phyloP scores from a whole-genome alignment of 2,113 vertebrate genomes.

The Misgurnus mizolepis region DNA sequence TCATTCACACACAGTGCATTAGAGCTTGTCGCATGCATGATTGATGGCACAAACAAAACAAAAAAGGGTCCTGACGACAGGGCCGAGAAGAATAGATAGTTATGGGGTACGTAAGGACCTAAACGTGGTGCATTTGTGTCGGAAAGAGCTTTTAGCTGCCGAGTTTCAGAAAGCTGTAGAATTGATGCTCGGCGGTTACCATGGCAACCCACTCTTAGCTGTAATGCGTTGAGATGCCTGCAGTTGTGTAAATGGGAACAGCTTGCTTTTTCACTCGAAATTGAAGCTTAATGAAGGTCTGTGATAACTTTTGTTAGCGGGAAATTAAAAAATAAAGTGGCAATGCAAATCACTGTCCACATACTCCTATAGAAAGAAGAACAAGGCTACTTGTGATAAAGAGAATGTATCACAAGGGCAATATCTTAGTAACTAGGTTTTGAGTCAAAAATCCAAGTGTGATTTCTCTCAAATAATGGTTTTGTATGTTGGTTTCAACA shows the following conservation, averaged over 20 bases:
- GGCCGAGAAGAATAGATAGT: conserved; percentile 25
- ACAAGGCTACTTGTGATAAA: too few relatives aligned
- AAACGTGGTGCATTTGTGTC: conserved; percentile 24
- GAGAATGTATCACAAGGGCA: too few relatives aligned
- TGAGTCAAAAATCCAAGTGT: too few relatives aligned
- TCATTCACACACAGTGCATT: conserved; percentile 1
- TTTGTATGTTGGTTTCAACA: too few relatives aligned
- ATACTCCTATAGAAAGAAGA: too few relatives aligned
- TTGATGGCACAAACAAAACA: conserved; percentile 13
- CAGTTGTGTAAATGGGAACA: conserved; percentile 20
- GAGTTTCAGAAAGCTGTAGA: conserved; percentile 18
- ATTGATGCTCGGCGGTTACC: conserved; percentile 49
- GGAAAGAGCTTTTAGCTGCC: conserved; percentile 36
- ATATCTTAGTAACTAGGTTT: too few relatives aligned
- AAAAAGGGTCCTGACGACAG: background rate
- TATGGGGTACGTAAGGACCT: conserved; percentile 13
- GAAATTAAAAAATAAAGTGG: too few relatives aligned
- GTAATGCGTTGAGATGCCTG: conserved; percentile 43
- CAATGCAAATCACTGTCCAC: too few relatives aligned
- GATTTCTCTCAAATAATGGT: too few relatives aligned
- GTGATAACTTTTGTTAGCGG: background rate
- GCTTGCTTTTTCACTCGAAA: conserved; percentile 5
- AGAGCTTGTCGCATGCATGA: background rate
- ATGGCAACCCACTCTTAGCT: conserved; percentile 52
- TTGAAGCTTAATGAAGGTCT: conserved; percentile 4